Conservation (phyloP, 2,888 invertebrate genomes). For the Caenorhabditis sp. region DNA sequence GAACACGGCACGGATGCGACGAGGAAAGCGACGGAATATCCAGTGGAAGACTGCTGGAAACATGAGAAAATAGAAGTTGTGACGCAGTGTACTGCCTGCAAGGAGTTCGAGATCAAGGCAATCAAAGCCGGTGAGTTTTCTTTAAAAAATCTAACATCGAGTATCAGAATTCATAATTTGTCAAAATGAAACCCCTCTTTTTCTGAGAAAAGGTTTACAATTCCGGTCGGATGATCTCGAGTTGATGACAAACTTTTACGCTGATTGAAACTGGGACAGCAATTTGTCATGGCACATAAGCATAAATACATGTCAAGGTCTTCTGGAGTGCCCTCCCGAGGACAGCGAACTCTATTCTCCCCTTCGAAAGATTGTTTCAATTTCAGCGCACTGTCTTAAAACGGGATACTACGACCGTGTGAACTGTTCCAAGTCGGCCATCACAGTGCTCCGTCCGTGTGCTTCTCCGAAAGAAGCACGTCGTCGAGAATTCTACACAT, state of each 20-base stretch:
- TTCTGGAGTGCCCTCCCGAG: no score
- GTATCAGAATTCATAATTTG: no score
- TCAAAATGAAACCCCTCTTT: no score
- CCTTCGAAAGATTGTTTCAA: no score
- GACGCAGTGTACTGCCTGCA: slow-evolving; percentile 59
- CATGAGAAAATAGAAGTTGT: slow-evolving; percentile 61
- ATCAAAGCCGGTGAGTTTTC: slow-evolving; percentile 65
- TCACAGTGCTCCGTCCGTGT: slow-evolving; percentile 63
- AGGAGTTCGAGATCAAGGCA: slow-evolving; percentile 70
- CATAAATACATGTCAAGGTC: no score
- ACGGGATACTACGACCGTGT: slow-evolving; percentile 69
- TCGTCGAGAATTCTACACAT: slow-evolving; percentile 44
- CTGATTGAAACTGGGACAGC: no score
- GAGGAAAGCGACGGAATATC: slow-evolving; percentile 33
- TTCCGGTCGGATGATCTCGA: no score
- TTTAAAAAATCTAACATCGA: no score
- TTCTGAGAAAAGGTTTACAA: no score
- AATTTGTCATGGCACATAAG: no score
- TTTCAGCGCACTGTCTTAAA: slow-evolving; percentile 66
- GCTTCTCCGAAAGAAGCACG: slow-evolving; percentile 42
- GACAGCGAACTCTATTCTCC: no score
- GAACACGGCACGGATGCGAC: slow-evolving; percentile 18
- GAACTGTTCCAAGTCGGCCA: slow-evolving; percentile 66
- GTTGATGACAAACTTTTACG: not conserved
- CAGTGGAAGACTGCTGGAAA: slow-evolving; percentile 66